Percentiles rank a stretch among this genome's conserved stretches.
phyloP scores from a whole-genome alignment of 2,888 invertebrate genomes.

The Homarus gammarus region DNA sequence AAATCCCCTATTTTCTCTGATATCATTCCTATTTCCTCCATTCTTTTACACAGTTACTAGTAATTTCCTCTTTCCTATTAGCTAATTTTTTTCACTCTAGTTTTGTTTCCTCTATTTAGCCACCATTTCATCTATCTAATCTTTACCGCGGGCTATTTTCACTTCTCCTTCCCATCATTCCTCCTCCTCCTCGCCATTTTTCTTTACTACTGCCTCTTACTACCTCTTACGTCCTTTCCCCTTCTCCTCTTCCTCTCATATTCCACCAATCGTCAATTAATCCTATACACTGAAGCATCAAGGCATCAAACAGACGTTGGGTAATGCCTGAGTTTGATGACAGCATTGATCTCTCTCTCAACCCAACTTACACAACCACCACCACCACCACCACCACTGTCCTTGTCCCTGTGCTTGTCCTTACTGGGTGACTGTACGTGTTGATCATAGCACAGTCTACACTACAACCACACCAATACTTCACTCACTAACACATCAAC shows the following conservation, averaged over 20 bases:
- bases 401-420: too few relatives aligned
- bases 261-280: neutral
- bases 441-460: too few relatives aligned
- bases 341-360: neutral
- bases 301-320: neutral
- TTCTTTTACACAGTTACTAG: too few relatives aligned
- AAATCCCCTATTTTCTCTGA: too few relatives aligned
- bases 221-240: neutral
- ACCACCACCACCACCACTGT: too few relatives aligned
- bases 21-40: too few relatives aligned
- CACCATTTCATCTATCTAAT: too few relatives aligned
- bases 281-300: neutral
- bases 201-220: neutral
- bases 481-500: neutral
- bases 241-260: neutral
- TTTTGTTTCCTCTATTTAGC: too few relatives aligned
- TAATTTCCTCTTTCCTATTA: too few relatives aligned
- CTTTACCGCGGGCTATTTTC: neutral
- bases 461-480: neutral
- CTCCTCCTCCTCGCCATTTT: neutral
- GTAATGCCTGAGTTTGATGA: neutral
- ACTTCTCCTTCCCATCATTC: neutral
- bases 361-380: too few relatives aligned
- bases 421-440: too few relatives aligned
- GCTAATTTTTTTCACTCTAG: too few relatives aligned